phyloP scores from a whole-genome alignment of 1,140 invertebrate genomes.

The Zaprionus camerounensis region DNA sequence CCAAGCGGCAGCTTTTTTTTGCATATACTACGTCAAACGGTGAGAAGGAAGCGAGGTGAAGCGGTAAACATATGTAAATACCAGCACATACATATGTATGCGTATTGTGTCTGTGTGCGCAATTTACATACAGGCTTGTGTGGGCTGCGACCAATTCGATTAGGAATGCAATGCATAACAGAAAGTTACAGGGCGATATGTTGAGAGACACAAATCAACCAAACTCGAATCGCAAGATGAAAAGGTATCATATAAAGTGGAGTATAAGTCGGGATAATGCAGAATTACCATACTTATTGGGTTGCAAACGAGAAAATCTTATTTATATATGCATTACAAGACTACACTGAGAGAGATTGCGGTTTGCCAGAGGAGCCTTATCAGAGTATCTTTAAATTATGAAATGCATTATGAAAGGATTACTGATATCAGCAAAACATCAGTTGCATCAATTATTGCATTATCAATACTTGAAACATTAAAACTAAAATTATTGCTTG shows the following conservation, averaged over 20 bases:
- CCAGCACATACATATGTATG: neutral
- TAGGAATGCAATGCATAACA: conserved; percentile 57
- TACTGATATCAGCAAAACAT: too few relatives aligned
- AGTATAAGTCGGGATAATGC: neutral
- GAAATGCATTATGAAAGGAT: too few relatives aligned
- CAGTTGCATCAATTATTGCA: too few relatives aligned
- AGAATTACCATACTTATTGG: neutral
- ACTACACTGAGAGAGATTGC: neutral
- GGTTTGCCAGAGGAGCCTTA: neutral
- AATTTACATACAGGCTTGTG: conserved; percentile 32
- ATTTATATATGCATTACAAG: neutral
- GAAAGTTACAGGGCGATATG: neutral
- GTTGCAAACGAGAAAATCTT: neutral
- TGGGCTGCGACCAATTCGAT: conserved; percentile 62
- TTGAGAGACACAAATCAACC: neutral
- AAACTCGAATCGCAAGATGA: neutral
- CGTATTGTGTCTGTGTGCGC: conserved; percentile 10
- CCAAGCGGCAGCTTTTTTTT: conserved; percentile 42
- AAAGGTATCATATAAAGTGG: neutral
- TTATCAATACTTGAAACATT: too few relatives aligned
- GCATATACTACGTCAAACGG: conserved; percentile 29
- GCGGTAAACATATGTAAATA: conserved; percentile 30
- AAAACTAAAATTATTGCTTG: too few relatives aligned
- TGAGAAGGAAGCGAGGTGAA: neutral
- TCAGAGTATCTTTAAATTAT: neutral